phyloP scores from a whole-genome alignment of 2,888 invertebrate species.

The Meloe dianella region DNA sequence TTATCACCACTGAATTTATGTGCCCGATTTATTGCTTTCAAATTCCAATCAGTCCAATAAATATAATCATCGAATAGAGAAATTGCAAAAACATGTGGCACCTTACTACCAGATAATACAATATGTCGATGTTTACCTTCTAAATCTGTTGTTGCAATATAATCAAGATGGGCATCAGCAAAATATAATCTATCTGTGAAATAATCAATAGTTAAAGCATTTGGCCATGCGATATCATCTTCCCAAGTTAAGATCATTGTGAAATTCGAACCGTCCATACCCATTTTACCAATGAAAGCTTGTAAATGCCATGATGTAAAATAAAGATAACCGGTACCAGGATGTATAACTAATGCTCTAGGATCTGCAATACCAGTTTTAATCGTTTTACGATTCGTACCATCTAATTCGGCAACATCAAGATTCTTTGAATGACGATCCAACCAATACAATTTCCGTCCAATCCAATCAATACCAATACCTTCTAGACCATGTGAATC shows the following conservation, averaged over 20 bases:
- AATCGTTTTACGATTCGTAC: conserved; percentile 87
- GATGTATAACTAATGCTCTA: conserved; percentile 92
- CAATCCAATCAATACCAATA: conserved; percentile 96
- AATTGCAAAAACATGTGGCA: conserved; percentile 96
- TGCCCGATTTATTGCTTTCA: conserved; percentile 88
- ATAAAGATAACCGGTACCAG: conserved; percentile 91
- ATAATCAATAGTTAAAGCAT: conserved; percentile 95
- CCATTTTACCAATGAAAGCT: conserved; percentile 95
- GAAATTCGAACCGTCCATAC: conserved; percentile 95
- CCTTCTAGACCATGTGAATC: conserved; percentile 98
- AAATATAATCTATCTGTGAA: conserved; percentile 95
- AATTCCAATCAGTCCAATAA: conserved; percentile 99
- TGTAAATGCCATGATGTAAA: conserved; percentile 96
- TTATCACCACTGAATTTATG: conserved; percentile 89
- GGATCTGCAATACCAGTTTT: conserved; percentile 91
- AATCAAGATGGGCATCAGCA: conserved; percentile 98
- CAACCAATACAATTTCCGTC: conserved; percentile 94
- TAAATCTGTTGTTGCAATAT: conserved; percentile 92
- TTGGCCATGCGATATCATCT: conserved; percentile 97
- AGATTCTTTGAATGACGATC: conserved; percentile 94
- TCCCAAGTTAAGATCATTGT: conserved; percentile 89
- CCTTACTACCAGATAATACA: conserved; percentile 77
- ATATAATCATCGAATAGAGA: conserved; percentile 91
- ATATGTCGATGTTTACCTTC: conserved; percentile 88
- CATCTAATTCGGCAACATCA: conserved; percentile 93